phyloP scores from a whole-genome alignment of 92 coral and sea anemone species.

The Bergia puertoricense region DNA sequence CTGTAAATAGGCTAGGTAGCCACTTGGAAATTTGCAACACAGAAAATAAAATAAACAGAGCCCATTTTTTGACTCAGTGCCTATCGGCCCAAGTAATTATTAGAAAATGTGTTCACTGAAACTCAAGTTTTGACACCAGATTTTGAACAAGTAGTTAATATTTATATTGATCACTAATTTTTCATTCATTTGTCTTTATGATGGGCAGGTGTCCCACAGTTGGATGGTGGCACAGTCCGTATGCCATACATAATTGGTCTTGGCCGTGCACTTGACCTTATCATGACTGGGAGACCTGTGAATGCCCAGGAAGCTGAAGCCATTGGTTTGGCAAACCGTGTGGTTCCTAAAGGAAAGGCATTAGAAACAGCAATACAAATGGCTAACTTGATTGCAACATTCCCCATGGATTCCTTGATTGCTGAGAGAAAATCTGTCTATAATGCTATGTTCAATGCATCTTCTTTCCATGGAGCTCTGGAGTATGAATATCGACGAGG shows the following conservation, averaged over 20 bases:
- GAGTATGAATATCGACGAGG: conserved; percentile 74
- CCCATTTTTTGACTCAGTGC: no score
- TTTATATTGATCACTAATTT: not conserved
- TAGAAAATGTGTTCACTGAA: no score
- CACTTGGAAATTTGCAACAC: no score
- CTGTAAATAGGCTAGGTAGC: no score
- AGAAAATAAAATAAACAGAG: no score
- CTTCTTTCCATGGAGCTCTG: conserved; percentile 81
- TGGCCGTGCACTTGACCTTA: conserved; percentile 86
- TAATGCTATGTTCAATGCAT: conserved; percentile 78
- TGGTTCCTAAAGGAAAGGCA: conserved; percentile 83
- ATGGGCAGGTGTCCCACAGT: conserved; percentile 70
- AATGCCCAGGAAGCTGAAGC: conserved; percentile 72
- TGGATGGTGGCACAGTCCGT: conserved; percentile 95
- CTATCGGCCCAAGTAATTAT: no score
- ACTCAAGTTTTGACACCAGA: no score
- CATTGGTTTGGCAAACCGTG: conserved; percentile 82
- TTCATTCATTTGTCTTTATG: not conserved
- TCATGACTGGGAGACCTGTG: conserved; percentile 92
- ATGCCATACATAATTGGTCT: conserved; percentile 86
- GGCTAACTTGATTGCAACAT: conserved; percentile 69
- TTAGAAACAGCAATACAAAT: conserved; percentile 67
- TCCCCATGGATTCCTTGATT: conserved; percentile 71
- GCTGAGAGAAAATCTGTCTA: conserved; percentile 84
- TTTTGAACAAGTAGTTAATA: not conserved